Conservation (phyloP, 2,797 vertebrate genomes). For the Smutsia temminckii region DNA sequence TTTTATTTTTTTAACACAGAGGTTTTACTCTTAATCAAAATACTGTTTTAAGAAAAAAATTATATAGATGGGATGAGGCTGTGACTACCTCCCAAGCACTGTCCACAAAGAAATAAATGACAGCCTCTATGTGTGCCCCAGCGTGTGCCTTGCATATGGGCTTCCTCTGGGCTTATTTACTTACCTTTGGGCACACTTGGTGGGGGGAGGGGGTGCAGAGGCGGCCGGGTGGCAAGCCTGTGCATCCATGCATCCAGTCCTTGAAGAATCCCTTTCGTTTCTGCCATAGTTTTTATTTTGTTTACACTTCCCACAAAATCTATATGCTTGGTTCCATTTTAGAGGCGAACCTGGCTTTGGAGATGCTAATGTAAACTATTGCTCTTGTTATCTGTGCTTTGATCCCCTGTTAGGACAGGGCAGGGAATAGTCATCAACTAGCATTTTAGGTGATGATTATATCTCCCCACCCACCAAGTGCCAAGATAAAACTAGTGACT, state of each 20-base stretch:
- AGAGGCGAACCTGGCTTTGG: not conserved
- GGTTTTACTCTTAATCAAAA: not conserved
- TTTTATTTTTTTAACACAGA: not conserved
- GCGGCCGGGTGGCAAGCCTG: too few species aligned
- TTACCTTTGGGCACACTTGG: not conserved
- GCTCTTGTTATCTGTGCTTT: not conserved
- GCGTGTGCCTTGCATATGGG: accelerated
- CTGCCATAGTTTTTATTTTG: not conserved
- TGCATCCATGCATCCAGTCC: not conserved
- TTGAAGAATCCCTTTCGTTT: not conserved
- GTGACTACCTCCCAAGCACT: not conserved
- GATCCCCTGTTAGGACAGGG: not conserved
- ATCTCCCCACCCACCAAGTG: not conserved
- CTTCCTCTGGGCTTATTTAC: not conserved
- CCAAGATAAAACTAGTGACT: not conserved
- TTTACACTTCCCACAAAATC: not conserved
- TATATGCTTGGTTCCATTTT: not conserved
- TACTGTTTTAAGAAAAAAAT: not conserved
- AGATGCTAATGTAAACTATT: not conserved
- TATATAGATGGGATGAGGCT: not conserved
- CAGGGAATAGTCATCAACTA: not conserved
- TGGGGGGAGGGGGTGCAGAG: accelerated
- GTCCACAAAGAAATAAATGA: not conserved
- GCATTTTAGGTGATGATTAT: not conserved
- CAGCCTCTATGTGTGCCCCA: not conserved